Conservation (phyloP, 2,113 vertebrate genomes). For the Tupaia chinensis region DNA sequence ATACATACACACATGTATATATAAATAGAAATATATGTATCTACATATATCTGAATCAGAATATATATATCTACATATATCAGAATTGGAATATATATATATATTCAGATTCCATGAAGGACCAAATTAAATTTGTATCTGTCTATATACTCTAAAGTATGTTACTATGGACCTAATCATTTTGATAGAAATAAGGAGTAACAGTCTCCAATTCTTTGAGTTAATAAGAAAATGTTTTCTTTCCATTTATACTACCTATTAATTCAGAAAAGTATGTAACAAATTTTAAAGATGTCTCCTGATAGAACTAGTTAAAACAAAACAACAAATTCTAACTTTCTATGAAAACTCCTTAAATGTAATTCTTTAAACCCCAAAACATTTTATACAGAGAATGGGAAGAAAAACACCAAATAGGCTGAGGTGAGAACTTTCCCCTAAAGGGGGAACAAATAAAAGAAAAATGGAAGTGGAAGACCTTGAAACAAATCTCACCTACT, state of each 20-base stretch:
- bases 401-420: slow-evolving; percentile 29
- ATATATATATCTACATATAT: too few relatives aligned
- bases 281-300: not conserved
- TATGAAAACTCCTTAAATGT: not conserved
- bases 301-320: not conserved
- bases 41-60: too few relatives aligned
- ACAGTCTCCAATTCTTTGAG: not conserved
- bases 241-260: not conserved
- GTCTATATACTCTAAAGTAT: not conserved
- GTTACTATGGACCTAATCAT: not conserved
- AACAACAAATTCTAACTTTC: not conserved
- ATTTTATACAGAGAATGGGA: not conserved
- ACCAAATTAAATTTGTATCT: not conserved
- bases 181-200: not conserved
- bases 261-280: not conserved
- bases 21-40: too few relatives aligned
- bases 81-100: too few relatives aligned
- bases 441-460: not conserved
- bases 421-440: not conserved
- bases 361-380: not conserved
- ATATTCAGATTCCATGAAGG: not conserved
- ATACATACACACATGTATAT: too few relatives aligned
- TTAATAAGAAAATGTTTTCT: slow-evolving; percentile 1
- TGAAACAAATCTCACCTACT: not conserved
- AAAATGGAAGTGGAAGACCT: not conserved